Conservation (phyloP, 2,797 vertebrate species). For the Enteromius fasciolatus region DNA sequence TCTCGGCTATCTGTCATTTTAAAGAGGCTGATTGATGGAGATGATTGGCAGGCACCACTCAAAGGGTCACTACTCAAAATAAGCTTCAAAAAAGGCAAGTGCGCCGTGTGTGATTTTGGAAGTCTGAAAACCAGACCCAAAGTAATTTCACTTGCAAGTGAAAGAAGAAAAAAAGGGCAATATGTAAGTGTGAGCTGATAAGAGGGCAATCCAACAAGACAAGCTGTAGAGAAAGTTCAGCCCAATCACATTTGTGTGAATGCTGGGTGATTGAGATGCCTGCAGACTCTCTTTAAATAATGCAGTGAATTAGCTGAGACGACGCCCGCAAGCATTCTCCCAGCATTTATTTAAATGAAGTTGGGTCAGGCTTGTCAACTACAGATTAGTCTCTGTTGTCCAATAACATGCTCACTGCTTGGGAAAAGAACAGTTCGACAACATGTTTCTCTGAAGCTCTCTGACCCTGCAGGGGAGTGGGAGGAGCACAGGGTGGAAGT, state of each 20-base stretch:
- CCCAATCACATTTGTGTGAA: slow-evolving; percentile 39
- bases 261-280: slow-evolving; percentile 52
- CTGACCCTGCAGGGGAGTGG: slow-evolving; percentile 53
- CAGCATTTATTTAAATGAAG: slow-evolving; percentile 66
- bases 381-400: slow-evolving; percentile 62
- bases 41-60: slow-evolving; percentile 50
- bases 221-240: slow-evolving; percentile 27
- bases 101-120: slow-evolving; percentile 33
- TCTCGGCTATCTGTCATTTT: slow-evolving; percentile 34
- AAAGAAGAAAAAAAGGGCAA: slow-evolving; percentile 12
- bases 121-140: slow-evolving; percentile 11
- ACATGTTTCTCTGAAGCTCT: slow-evolving; percentile 47
- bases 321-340: slow-evolving; percentile 55
- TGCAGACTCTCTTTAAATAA: slow-evolving; percentile 55
- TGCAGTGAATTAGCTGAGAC: slow-evolving; percentile 56
- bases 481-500: slow-evolving; percentile 10
- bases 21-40: slow-evolving; percentile 38
- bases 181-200: slow-evolving; percentile 14
- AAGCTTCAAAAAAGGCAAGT: slow-evolving; percentile 40
- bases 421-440: slow-evolving; percentile 58
- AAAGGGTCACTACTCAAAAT: slow-evolving; percentile 39
- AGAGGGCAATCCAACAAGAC: slow-evolving; percentile 15
- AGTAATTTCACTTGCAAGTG: slow-evolving; percentile 23
- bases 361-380: slow-evolving; percentile 61
- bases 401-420: slow-evolving; percentile 63